Percentiles rank a stretch among this genome's conserved stretches.
These are phyloP conservation scores for Dinocampus coccinellae DNA, from an alignment of 2,888 invertebrate species.

Conservation along the genomic window DNA sequence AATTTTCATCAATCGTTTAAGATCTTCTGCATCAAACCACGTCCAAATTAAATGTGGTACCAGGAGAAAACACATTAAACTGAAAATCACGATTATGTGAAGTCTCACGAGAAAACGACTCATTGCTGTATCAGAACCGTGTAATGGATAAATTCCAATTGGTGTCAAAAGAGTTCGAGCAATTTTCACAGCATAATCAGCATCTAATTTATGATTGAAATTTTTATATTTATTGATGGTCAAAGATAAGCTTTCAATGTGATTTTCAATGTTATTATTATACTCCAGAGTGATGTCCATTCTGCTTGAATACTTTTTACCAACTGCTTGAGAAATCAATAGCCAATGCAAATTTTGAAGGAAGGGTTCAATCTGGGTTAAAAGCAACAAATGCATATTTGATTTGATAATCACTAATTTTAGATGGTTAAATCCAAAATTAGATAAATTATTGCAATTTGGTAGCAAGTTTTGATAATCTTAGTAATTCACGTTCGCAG, in stretches of 20 bases:
- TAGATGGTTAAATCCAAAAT: neutral
- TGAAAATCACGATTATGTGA: constrained; percentile 52
- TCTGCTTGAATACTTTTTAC: neutral
- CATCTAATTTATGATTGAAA: constrained; percentile 50
- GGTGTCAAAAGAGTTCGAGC: constrained; percentile 57
- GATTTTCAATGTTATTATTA: constrained; percentile 37
- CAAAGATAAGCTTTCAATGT: neutral
- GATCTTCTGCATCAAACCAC: constrained; percentile 58
- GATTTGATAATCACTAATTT: neutral
- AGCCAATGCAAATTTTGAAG: neutral
- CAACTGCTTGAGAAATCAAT: neutral
- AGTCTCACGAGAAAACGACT: constrained; percentile 44
- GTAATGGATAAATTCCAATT: constrained; percentile 61
- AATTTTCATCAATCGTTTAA: constrained; percentile 60
- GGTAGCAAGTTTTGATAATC: neutral
- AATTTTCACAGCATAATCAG: constrained; percentile 55
- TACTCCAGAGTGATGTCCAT: constrained; percentile 10
- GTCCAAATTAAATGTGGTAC: constrained; percentile 60
- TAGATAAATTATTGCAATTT: neutral
- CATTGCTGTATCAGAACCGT: constrained; percentile 46
- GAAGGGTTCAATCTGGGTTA: neutral
- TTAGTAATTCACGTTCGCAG: neutral
- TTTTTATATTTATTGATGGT: constrained; percentile 18
- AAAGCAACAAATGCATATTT: neutral
- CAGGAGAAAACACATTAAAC: constrained; percentile 58